These are phyloP conservation scores for Amphiprion ocellaris DNA, from an alignment of 2,113 vertebrate species.

Conservation along the genomic window DNA sequence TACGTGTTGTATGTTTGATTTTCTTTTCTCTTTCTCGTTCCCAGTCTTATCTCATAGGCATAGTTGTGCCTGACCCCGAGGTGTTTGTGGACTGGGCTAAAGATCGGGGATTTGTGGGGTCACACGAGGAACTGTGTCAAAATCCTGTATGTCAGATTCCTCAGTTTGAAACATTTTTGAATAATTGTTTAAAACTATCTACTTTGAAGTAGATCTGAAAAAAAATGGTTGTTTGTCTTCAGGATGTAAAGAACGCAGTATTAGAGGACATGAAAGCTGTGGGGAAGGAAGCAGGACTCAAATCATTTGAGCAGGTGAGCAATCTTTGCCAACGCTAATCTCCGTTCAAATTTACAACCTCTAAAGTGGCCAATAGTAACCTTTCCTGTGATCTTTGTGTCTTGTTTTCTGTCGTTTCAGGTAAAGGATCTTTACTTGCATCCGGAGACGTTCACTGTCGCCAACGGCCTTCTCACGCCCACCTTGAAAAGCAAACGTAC, in stretches of 20 bases:
- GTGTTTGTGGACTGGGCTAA: slow-evolving; percentile 84
- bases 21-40: slow-evolving; percentile 1
- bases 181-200: background rate
- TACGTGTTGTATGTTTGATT: background rate
- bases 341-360: background rate
- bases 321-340: background rate
- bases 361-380: background rate
- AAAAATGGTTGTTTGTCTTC: background rate
- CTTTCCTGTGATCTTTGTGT: background rate
- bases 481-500: slow-evolving; percentile 84
- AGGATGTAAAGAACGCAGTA: slow-evolving; percentile 83
- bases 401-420: slow-evolving; percentile 48
- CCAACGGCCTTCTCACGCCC: slow-evolving; percentile 86
- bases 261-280: slow-evolving; percentile 82
- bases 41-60: slow-evolving; percentile 82
- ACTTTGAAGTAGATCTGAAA: background rate
- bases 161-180: background rate
- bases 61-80: slow-evolving; percentile 85
- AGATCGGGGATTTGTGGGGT: slow-evolving; percentile 79
- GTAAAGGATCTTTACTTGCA: slow-evolving; percentile 84
- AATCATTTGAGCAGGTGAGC: slow-evolving; percentile 86
- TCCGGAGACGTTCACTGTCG: slow-evolving; percentile 82
- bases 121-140: slow-evolving; percentile 84
- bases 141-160: slow-evolving; percentile 77
- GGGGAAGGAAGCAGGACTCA: slow-evolving; percentile 83